phyloP scores from a whole-genome alignment of 2,888 invertebrate genomes.

The Chesias legatella region DNA sequence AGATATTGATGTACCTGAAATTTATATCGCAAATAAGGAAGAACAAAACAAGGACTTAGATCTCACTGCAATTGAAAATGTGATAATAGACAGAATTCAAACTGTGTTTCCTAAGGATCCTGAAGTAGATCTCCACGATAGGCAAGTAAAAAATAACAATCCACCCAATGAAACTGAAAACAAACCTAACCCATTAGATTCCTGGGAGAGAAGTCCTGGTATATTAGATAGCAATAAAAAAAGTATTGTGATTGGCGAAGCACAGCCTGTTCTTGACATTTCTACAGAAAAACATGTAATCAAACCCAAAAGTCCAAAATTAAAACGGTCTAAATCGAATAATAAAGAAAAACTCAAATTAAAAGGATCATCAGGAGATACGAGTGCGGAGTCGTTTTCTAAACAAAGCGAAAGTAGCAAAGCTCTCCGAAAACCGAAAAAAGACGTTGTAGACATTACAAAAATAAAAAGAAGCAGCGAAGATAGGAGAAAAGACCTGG shows the following conservation, averaged over 20 bases:
- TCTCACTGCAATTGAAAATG: constrained; percentile 43
- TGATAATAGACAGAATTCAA: constrained; percentile 27
- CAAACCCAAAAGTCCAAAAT: too few species aligned
- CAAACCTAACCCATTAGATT: too few species aligned
- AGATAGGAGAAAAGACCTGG: constrained; percentile 44
- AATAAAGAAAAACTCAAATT: background rate
- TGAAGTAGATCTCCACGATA: constrained; percentile 27
- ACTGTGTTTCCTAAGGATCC: constrained; percentile 21
- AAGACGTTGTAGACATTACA: constrained; percentile 2
- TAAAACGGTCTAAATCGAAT: background rate
- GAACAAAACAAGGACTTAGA: constrained; percentile 35
- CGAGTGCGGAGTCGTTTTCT: background rate
- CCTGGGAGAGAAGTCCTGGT: too few species aligned
- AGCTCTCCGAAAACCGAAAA: constrained; percentile 13
- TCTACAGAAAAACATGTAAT: background rate
- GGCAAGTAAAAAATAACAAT: constrained; percentile 12
- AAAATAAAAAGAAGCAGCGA: constrained; percentile 21
- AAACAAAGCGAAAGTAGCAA: constrained; percentile 14
- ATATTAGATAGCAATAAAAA: too few species aligned
- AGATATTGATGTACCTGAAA: constrained; percentile 1
- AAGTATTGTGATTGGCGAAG: too few species aligned
- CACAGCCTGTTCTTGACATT: too few species aligned
- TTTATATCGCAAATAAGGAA: background rate
- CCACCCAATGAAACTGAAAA: constrained; percentile 17
- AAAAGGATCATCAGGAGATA: constrained; percentile 3